phyloP scores from a whole-genome alignment of 37 sponge, comb jelly and placozoan genomes.

The Theonella swinhoei region DNA sequence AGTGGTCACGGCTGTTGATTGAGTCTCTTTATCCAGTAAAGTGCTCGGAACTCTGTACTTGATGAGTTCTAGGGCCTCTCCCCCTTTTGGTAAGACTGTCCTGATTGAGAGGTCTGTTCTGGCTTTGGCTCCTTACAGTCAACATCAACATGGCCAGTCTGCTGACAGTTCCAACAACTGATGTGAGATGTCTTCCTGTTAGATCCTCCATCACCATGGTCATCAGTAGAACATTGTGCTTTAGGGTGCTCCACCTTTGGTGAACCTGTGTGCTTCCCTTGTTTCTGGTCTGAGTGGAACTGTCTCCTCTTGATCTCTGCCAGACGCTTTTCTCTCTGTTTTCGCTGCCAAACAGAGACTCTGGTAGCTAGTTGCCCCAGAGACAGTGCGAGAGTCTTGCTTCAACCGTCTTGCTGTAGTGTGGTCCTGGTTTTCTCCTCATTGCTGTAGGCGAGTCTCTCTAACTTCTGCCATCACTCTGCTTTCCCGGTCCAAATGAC shows the following conservation, averaged over 20 bases:
- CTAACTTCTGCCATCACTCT: not conserved
- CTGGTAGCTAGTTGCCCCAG: not conserved
- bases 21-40: not conserved
- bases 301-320: not conserved
- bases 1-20: not conserved
- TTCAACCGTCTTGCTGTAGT: not conserved
- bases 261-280: not conserved
- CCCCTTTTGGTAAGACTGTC: too few relatives aligned
- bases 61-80: too few relatives aligned
- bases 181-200: not conserved
- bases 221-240: not conserved
- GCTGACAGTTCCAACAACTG: not conserved
- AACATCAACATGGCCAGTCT: not conserved
- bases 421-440: not conserved
- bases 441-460: not conserved
- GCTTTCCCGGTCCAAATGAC: not conserved
- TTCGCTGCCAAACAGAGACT: not conserved
- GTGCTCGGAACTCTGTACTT: not conserved
- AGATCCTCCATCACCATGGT: not conserved
- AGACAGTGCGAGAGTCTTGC: not conserved
- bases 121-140: not conserved
- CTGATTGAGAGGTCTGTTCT: not conserved
- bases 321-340: not conserved
- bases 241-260: not conserved
- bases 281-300: not conserved